phyloP scores from a whole-genome alignment of 2,113 vertebrate species.

The Geococcyx californianus region DNA sequence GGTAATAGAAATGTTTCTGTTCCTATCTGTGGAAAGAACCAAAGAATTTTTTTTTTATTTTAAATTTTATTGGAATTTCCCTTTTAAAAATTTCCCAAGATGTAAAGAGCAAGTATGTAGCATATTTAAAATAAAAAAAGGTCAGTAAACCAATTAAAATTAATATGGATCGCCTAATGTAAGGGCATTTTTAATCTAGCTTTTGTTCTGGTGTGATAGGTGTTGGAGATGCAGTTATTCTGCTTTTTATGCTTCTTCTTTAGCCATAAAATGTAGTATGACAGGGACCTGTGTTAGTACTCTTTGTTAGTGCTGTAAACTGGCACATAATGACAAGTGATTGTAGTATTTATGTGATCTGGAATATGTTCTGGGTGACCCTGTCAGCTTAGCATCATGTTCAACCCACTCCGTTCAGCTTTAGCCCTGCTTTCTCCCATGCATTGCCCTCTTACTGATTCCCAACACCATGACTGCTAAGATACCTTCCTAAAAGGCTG shows the following conservation, averaged over 20 bases:
- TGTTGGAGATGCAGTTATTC: background rate
- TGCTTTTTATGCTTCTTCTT: background rate
- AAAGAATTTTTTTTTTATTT: background rate
- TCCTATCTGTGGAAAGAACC: constrained; percentile 13
- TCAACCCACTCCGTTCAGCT: background rate
- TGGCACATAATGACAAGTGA: background rate
- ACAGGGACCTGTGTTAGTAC: background rate
- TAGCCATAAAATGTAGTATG: background rate
- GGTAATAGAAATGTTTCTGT: constrained; percentile 9
- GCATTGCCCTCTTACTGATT: background rate
- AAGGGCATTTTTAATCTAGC: background rate
- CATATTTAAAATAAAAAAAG: background rate
- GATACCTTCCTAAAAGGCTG: background rate
- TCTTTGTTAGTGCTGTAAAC: background rate
- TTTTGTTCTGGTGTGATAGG: background rate
- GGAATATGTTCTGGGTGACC: background rate
- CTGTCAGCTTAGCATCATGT: background rate
- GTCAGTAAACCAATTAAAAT: background rate
- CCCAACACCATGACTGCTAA: background rate
- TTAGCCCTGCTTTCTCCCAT: background rate
- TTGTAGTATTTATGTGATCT: background rate
- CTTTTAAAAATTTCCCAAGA: background rate
- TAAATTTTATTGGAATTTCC: background rate
- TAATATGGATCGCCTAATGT: background rate
- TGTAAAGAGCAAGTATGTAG: background rate